Base-by-base conservation (phyloP, 2,888 invertebrate genomes). In the Lordiphosa andalusiaca region DNA sequence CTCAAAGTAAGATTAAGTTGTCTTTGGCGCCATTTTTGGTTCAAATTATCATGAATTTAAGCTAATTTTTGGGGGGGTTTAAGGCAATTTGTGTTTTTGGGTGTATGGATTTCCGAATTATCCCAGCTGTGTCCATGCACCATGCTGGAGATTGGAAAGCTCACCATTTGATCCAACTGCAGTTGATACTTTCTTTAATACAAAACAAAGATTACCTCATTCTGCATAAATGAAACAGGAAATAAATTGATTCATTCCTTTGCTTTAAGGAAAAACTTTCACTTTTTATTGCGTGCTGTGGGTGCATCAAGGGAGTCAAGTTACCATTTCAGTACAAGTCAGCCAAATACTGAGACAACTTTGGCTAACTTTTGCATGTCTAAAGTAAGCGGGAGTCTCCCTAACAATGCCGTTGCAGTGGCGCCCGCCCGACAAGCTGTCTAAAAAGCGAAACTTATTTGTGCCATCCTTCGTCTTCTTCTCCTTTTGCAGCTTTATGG, bases 401-500 rank as follows among this genome's bases (percentile, higher is more conserved):
- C 13, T 21, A n/a, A 25, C 23, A 41, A 21, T 19, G 49, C 49
- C 59, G 41, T 42, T 60, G 60, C 52, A 52, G 41, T 52, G 36
- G 23, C 13, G 19, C 52, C 52, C 44, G 62, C 52, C 52, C 44
- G 62, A 53, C 62, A 48, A 30, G 48, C 41, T 36, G 21, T 38
- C 53, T 50, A 59, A 66, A 66, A 66, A 59, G 65, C 54, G 65
- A 67, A 67, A 55, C 60, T 65, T 64, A 53, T 64, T 59, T 54
- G 52, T 51, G 46, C 25, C 49, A 50, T 3, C 35, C 38, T 21
- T 39, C n/a, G 35, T 3, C 10, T 16, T 4, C 7, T 39, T 21
- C 37, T 46, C 12, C 21, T 25, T 42, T 90, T 91, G 2, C 91
- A 96, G 96, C 89, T 97, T 98, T 91, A 95, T 96, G 94, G 98